phyloP scores from a whole-genome alignment of 1,140 invertebrate species.

The Macrobrachium rosenbergii region DNA sequence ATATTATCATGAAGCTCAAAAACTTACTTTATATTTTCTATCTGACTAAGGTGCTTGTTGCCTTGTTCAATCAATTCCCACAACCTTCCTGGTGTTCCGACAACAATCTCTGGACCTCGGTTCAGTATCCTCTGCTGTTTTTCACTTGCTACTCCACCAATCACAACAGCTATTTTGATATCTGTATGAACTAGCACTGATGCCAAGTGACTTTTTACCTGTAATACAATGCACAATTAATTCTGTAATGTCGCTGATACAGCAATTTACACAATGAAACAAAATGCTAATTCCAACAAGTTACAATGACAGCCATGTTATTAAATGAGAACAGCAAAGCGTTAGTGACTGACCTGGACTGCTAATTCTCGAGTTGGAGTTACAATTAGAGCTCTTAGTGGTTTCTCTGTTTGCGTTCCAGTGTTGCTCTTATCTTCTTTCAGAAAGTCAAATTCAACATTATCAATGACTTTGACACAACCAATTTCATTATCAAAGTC shows the following conservation, averaged over 20 bases:
- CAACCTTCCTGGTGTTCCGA: conserved; percentile 94
- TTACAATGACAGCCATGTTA: too few relatives aligned
- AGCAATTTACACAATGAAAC: too few relatives aligned
- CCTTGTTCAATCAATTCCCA: conserved; percentile 92
- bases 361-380: conserved; percentile 97
- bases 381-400: conserved; percentile 85
- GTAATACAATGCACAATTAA: not conserved
- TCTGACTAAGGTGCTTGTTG: conserved; percentile 80
- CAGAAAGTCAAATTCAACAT: conserved; percentile 73
- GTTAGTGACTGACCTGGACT: conserved; percentile 80
- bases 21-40: conserved; percentile 79
- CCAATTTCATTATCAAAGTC: conserved; percentile 70
- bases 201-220: conserved; percentile 47
- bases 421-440: conserved; percentile 68
- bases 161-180: conserved; percentile 71
- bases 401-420: conserved; percentile 35
- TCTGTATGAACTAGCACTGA: conserved; percentile 55
- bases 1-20: not conserved
- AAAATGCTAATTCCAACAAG: too few relatives aligned
- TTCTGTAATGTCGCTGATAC: not conserved
- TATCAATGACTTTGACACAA: conserved; percentile 77
- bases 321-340: too few relatives aligned
- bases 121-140: conserved; percentile 91
- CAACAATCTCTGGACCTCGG: conserved; percentile 88
- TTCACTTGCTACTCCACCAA: conserved; percentile 90